A percentile compares a stretch with the other conserved stretches of the same genome.
Evolutionary conservation across 1,140 invertebrate species (phyloP).

Genomic region (Lanistes nyassanus): DNA sequence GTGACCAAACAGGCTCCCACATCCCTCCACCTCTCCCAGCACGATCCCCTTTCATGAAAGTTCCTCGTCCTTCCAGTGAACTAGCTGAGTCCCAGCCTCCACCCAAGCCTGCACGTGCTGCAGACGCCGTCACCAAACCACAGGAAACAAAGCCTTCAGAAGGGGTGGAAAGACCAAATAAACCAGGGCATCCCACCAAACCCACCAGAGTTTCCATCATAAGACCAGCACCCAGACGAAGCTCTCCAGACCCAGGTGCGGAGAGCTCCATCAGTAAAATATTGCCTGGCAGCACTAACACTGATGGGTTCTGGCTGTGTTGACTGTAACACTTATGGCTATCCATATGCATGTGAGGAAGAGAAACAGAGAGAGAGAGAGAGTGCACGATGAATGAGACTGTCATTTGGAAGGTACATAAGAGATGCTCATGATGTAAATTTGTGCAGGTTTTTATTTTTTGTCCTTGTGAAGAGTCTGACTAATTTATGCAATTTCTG

Average conservation of each 20-base stretch:
- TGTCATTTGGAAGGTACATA: no score
- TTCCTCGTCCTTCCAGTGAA: not conserved
- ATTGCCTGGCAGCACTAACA: no score
- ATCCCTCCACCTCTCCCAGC: constrained; percentile 10
- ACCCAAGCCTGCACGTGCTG: constrained; percentile 4
- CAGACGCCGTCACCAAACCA: not conserved
- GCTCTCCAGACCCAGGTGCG: not conserved
- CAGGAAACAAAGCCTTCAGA: not conserved
- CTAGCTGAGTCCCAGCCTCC: not conserved
- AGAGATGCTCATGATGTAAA: no score
- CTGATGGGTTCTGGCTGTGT: no score
- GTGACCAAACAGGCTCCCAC: not conserved
- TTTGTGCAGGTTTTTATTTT: no score
- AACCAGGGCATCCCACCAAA: constrained; percentile 4
- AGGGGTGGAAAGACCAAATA: not conserved
- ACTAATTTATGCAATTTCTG: no score
- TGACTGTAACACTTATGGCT: no score
- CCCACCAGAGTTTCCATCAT: constrained; percentile 15
- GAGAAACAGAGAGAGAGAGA: no score
- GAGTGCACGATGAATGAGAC: no score
- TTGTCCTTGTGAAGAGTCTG: no score
- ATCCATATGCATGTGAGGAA: no score
- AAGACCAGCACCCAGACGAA: not conserved
- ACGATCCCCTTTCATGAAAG: constrained; percentile 6
- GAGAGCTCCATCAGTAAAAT: no score